phyloP scores from a whole-genome alignment of 1,140 invertebrate genomes.

The Ceratina australensis region DNA sequence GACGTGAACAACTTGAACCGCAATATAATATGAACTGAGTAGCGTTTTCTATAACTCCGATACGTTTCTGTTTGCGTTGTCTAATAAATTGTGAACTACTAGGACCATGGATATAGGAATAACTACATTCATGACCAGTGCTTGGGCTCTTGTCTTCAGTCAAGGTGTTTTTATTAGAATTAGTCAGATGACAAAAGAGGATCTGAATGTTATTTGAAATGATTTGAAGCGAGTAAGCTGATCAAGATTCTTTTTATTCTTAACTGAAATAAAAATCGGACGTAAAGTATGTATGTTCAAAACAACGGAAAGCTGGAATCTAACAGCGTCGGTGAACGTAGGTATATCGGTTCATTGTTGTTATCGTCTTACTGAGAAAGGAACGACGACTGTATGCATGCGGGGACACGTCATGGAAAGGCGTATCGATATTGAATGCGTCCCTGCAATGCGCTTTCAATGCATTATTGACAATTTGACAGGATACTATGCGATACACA shows the following conservation, averaged over 20 bases:
- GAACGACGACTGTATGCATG: not conserved
- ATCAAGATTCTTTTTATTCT: not conserved
- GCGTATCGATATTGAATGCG: slow-evolving; percentile 9
- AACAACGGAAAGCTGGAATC: slow-evolving; percentile 22
- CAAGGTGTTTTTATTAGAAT: not conserved
- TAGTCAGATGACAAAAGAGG: not conserved
- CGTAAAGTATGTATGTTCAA: not conserved
- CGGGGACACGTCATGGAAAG: not conserved
- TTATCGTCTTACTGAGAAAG: slow-evolving; percentile 23
- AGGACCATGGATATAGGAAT: too few species aligned
- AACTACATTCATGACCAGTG: too few species aligned
- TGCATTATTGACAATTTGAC: slow-evolving; percentile 17
- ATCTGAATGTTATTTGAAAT: not conserved
- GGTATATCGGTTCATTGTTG: slow-evolving; percentile 17
- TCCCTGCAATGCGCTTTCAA: not conserved
- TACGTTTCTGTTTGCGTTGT: slow-evolving; percentile 11
- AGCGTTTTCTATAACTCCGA: not conserved
- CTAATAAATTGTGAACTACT: too few species aligned
- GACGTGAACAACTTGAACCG: slow-evolving; percentile 26
- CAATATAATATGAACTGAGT: not conserved
- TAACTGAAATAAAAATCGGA: not conserved
- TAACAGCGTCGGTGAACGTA: slow-evolving; percentile 37
- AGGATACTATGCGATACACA: not conserved
- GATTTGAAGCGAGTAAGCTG: not conserved
- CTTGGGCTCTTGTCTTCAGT: too few species aligned